A percentile compares a stretch with the other conserved stretches of the same genome.
phyloP scores from a whole-genome alignment of 2,797 vertebrate genomes.

The Bradypus variegatus region DNA sequence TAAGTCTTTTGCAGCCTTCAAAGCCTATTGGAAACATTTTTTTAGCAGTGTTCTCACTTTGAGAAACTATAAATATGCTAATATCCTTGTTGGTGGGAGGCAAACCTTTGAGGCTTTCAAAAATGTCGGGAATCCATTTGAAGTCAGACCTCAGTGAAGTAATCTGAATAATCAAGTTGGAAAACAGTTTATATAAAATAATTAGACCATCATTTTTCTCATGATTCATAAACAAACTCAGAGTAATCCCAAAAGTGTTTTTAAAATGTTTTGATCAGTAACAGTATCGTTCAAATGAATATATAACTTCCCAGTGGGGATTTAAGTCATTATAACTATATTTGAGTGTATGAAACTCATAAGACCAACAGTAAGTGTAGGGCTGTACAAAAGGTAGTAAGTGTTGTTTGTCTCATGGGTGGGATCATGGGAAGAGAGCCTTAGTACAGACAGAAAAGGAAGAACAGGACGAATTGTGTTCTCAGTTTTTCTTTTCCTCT shows the following conservation, averaged over 20 bases:
- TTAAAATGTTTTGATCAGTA: not conserved
- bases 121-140: not conserved
- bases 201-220: not conserved
- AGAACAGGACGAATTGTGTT: not conserved
- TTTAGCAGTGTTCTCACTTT: not conserved
- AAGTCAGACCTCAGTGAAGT: slow-evolving; percentile 7
- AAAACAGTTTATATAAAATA: not conserved
- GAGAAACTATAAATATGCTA: not conserved
- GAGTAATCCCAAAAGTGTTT: not conserved
- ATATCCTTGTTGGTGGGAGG: not conserved
- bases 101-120: not conserved
- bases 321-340: not conserved
- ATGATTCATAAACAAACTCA: not conserved
- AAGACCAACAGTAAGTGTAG: not conserved
- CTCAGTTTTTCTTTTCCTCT: not conserved
- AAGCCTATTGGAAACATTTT: not conserved
- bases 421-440: not conserved
- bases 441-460: not conserved
- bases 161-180: not conserved
- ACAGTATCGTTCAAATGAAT: not conserved
- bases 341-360: not conserved
- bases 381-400: not conserved
- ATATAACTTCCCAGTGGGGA: not conserved
- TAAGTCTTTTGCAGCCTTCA: not conserved
- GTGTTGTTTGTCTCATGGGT: not conserved